Evolutionary conservation across 2,797 vertebrate genomes (phyloP).

Genomic region (Pristis pectinata): DNA sequence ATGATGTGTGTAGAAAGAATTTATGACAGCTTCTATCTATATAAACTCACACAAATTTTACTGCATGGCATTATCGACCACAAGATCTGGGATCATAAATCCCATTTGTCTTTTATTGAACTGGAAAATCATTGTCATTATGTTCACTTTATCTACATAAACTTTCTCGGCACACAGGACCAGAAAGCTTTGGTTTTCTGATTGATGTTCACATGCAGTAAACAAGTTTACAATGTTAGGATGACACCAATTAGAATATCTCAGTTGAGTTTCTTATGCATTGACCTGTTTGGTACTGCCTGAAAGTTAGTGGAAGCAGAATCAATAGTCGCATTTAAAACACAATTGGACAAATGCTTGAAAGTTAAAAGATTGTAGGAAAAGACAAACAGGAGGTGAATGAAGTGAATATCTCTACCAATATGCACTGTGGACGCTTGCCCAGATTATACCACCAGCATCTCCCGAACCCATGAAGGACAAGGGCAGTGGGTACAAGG

Average conservation of each 20-base stretch:
- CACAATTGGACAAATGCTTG: not conserved
- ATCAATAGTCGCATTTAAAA: not conserved
- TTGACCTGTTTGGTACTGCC: not conserved
- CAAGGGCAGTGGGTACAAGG: no score
- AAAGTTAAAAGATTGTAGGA: no score
- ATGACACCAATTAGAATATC: not conserved
- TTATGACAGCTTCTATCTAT: not conserved
- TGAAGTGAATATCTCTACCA: not conserved
- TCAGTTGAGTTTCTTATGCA: not conserved
- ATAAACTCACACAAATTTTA: not conserved
- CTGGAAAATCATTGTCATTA: slow-evolving; percentile 6
- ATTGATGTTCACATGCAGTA: not conserved
- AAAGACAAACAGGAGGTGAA: not conserved
- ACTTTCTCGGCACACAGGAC: not conserved
- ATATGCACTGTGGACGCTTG: no score
- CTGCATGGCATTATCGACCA: not conserved
- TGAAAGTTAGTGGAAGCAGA: not conserved
- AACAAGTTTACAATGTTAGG: not conserved
- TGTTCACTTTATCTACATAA: not conserved
- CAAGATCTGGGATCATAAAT: not conserved
- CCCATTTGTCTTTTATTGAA: not conserved
- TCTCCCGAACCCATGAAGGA: no score
- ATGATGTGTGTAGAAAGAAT: not conserved
- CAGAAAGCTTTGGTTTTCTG: not conserved
- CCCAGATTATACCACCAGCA: no score